These are phyloP conservation scores for Lepus americanus DNA, from an alignment of 2,113 vertebrate genomes.

Conservation along the genomic window DNA sequence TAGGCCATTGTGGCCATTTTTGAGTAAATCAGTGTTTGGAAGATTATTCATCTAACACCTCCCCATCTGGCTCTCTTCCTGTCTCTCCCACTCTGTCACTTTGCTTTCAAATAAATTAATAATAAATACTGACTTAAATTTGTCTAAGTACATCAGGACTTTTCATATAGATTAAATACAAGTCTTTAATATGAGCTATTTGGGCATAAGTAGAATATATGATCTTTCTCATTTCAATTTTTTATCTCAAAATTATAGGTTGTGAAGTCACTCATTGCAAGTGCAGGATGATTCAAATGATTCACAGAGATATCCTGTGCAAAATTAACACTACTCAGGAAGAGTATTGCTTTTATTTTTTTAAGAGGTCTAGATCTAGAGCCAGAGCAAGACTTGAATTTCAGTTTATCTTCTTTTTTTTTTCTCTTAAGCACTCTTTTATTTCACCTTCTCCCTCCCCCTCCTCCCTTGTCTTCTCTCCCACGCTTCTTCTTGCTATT, in stretches of 20 bases:
- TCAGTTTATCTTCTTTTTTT: no score
- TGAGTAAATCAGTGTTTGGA: no score
- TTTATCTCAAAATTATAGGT: background rate
- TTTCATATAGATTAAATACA: background rate
- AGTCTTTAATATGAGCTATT: background rate
- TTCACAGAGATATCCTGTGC: background rate
- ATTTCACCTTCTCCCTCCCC: background rate
- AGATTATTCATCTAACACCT: no score
- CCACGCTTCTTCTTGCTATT: no score
- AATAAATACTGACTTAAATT: background rate
- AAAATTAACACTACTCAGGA: background rate
- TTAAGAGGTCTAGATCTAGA: background rate
- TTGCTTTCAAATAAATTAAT: background rate
- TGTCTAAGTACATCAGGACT: background rate
- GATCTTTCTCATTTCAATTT: background rate
- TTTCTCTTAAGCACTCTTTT: background rate
- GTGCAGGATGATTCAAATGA: background rate
- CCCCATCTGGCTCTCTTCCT: no score
- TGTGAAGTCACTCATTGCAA: background rate
- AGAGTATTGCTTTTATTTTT: background rate
- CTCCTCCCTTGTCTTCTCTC: no score
- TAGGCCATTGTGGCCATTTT: no score
- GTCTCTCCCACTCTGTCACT: no score
- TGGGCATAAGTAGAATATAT: background rate
- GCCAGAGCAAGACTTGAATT: background rate